Conservation (phyloP, 2,888 invertebrate species). For the Thereva unica region DNA sequence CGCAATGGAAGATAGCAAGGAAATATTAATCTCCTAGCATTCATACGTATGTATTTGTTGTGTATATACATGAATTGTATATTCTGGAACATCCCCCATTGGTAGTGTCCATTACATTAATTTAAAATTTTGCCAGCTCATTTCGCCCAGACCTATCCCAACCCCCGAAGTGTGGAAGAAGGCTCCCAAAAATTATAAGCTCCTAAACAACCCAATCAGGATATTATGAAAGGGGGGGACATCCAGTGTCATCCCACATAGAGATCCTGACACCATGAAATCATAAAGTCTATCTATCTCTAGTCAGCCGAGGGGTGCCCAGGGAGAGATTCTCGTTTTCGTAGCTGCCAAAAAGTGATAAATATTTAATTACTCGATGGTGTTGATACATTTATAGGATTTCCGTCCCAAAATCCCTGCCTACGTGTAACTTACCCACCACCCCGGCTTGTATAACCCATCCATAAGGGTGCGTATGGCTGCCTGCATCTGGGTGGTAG, state of each 20-base stretch:
- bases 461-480: not conserved
- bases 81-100: not conserved
- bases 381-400: constrained; percentile 29
- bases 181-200: too few relatives aligned
- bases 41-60: too few relatives aligned
- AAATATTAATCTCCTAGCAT: too few relatives aligned
- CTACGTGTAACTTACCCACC: not conserved
- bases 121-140: constrained; percentile 29
- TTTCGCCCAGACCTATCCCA: constrained; percentile 13
- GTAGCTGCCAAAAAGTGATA: constrained; percentile 39
- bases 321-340: constrained; percentile 14
- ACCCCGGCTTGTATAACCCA: not conserved
- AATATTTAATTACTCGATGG: constrained; percentile 41
- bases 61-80: too few relatives aligned
- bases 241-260: constrained; percentile 1
- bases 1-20: too few relatives aligned
- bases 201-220: constrained; percentile 25
- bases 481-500: too few relatives aligned
- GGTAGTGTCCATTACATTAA: constrained; percentile 22
- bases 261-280: constrained; percentile 1
- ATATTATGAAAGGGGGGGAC: not conserved
- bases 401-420: not conserved
- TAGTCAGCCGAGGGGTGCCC: constrained; percentile 11
- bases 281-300: constrained; percentile 15
- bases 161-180: not conserved